Percentiles rank a stretch among this genome's conserved stretches.
Evolutionary conservation across 2,113 vertebrate genomes (phyloP).

Genomic region (Engraulis encrasicolus): DNA sequence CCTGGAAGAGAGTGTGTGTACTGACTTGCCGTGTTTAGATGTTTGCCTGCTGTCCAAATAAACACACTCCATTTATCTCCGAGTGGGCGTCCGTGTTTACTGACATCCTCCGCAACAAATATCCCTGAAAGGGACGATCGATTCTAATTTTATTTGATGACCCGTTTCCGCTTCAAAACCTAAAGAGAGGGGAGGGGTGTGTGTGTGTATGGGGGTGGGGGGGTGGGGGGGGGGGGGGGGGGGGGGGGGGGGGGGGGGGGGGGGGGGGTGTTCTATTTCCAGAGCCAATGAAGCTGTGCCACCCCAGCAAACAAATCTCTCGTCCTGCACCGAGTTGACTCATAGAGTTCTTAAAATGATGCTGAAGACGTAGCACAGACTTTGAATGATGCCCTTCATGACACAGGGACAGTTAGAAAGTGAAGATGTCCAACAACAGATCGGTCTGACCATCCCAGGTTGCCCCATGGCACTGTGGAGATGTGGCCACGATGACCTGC

Average conservation of each 20-base stretch:
- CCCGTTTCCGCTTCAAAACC: neutral
- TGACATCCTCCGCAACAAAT: neutral
- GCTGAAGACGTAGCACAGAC: neutral
- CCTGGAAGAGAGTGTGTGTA: neutral
- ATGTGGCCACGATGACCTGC: slow-evolving; percentile 41
- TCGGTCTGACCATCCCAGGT: neutral
- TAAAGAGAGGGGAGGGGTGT: neutral
- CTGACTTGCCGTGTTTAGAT: neutral
- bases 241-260: no score
- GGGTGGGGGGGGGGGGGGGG: no score
- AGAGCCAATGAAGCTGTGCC: neutral
- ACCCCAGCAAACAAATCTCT: neutral
- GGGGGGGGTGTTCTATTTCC: no score
- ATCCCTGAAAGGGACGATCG: neutral
- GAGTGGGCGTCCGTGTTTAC: neutral
- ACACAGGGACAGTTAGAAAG: neutral
- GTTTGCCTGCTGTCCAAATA: slow-evolving; percentile 12
- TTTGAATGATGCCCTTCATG: slow-evolving; percentile 1
- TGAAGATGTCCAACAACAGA: neutral
- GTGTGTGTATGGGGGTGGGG: no score
- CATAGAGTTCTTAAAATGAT: neutral
- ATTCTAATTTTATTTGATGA: slow-evolving; percentile 4
- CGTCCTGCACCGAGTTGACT: neutral
- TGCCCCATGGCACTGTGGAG: neutral
- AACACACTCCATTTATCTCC: neutral